phyloP scores from a whole-genome alignment of 2,797 vertebrate species.

The Chelidonichthys spinosus region DNA sequence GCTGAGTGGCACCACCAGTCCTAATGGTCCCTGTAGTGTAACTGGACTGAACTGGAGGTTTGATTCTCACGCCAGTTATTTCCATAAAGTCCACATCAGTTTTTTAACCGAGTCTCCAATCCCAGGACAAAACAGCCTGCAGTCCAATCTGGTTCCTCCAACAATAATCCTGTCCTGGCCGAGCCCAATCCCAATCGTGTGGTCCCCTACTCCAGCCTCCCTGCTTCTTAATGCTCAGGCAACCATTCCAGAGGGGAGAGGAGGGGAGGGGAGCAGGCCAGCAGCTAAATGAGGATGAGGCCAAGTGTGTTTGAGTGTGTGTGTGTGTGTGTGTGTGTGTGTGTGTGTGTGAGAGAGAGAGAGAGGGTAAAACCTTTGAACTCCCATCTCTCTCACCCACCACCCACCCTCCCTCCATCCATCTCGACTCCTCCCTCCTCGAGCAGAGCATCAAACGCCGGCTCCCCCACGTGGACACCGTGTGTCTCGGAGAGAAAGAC shows the following conservation, averaged over 20 bases:
- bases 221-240: slow-evolving; percentile 58
- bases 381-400: slow-evolving; percentile 32
- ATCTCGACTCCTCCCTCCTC: slow-evolving; percentile 63
- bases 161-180: slow-evolving; percentile 41
- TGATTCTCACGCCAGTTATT: not conserved
- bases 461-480: slow-evolving; percentile 63
- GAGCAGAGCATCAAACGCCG: slow-evolving; percentile 40
- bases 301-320: slow-evolving; percentile 24
- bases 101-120: slow-evolving; percentile 9
- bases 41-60: not conserved
- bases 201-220: slow-evolving; percentile 46
- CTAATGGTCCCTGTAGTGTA: slow-evolving; percentile 8
- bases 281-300: slow-evolving; percentile 63
- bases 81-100: slow-evolving; percentile 16
- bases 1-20: slow-evolving; percentile 18
- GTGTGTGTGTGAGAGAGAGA: slow-evolving; percentile 29
- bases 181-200: slow-evolving; percentile 53
- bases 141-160: slow-evolving; percentile 10
- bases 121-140: slow-evolving; percentile 4
- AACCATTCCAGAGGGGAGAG: slow-evolving; percentile 44
- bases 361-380: slow-evolving; percentile 54
- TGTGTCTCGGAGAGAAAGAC: not conserved
- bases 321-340: slow-evolving; percentile 32
- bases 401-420: slow-evolving; percentile 24
- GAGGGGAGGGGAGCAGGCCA: slow-evolving; percentile 37